Percentiles rank a stretch among this genome's conserved stretches.
Evolutionary conservation across 1,140 invertebrate species (phyloP).

Genomic region (Zaprionus tsacasi): DNA sequence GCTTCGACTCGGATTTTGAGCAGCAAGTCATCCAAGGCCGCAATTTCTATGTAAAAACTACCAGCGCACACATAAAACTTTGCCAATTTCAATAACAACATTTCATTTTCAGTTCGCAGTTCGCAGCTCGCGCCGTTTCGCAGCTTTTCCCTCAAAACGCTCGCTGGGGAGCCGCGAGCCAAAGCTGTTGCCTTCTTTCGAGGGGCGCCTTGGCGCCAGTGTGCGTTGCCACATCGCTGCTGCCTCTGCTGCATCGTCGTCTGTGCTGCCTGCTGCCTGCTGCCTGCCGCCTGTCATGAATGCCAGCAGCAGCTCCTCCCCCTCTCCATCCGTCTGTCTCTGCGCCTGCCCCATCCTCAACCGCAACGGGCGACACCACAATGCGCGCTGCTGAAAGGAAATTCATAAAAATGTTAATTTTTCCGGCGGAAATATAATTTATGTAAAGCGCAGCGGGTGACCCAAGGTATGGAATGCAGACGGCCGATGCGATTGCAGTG

Average conservation of each 20-base stretch:
- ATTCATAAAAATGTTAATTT: conserved; percentile 83
- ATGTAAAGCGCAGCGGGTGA: conserved; percentile 81
- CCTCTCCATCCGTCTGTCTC: neutral
- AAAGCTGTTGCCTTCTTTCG: conserved; percentile 40
- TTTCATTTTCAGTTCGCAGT: conserved; percentile 75
- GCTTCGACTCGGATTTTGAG: conserved; percentile 53
- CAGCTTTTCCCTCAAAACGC: conserved; percentile 47
- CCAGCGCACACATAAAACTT: conserved; percentile 76
- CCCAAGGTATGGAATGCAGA: conserved; percentile 44
- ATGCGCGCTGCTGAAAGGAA: conserved; percentile 77
- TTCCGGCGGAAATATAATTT: conserved; percentile 83
- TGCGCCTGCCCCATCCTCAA: conserved; percentile 13
- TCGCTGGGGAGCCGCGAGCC: conserved; percentile 54
- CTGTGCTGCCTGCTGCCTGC: neutral
- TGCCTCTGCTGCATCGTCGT: conserved; percentile 41
- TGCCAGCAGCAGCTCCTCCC: conserved; percentile 6
- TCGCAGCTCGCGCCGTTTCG: conserved; percentile 33
- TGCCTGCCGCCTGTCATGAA: conserved; percentile 19
- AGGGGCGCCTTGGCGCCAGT: conserved; percentile 66
- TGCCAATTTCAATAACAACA: conserved; percentile 82
- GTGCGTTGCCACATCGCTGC: conserved; percentile 46
- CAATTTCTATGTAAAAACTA: conserved; percentile 80
- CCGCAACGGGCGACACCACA: conserved; percentile 63
- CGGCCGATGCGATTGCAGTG: conserved; percentile 51
- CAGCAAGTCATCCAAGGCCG: conserved; percentile 71